Percentiles rank a stretch among this genome's conserved stretches.
phyloP scores from a whole-genome alignment of 1,140 invertebrate species.

The Lethrus apterus region DNA sequence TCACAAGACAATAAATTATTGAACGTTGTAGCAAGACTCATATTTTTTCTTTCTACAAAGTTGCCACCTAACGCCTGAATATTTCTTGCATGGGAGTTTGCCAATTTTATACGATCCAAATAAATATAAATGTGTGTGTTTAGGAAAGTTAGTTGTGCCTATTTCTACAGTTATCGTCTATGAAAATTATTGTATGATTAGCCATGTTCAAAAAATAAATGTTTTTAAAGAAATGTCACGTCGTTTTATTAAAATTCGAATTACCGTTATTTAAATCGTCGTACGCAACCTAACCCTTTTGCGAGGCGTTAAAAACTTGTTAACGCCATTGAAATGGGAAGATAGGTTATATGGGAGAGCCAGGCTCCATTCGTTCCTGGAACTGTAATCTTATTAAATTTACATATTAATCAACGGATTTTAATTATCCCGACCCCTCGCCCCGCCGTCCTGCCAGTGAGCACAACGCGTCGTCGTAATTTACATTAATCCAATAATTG shows the following conservation, averaged over 20 bases:
- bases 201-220: no score
- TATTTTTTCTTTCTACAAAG: no score
- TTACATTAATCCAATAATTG: constrained; percentile 92
- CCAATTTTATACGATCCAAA: no score
- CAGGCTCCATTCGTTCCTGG: constrained; percentile 49
- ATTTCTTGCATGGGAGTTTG: no score
- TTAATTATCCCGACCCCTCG: constrained; percentile 68
- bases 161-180: no score
- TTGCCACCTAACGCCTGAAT: no score
- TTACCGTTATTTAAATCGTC: constrained; percentile 16
- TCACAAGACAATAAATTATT: no score
- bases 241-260: constrained; percentile 16
- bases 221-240: no score
- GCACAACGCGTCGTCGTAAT: constrained; percentile 67
- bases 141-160: no score
- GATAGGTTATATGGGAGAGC: constrained; percentile 10
- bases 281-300: constrained; percentile 18
- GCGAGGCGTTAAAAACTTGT: constrained; percentile 19
- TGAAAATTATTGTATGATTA: no score
- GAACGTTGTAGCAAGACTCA: no score
- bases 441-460: constrained; percentile 35
- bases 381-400: constrained; percentile 93
- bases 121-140: no score
- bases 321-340: constrained; percentile 18
- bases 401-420: constrained; percentile 97